Conservation (phyloP, 2,113 vertebrate genomes). For the Gila orcuttii region DNA sequence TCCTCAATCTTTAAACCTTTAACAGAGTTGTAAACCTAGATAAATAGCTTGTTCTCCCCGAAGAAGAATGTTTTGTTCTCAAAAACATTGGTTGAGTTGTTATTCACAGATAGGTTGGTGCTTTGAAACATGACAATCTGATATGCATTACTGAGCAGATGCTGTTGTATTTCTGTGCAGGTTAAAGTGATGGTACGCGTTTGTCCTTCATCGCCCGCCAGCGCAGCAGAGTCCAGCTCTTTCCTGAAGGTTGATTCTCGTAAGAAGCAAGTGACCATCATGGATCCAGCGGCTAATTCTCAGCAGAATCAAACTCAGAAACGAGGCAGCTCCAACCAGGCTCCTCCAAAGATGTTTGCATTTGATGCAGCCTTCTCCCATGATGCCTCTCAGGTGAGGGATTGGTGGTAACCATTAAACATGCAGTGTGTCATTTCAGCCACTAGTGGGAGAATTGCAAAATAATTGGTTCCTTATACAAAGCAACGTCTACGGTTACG, state of each 20-base stretch:
- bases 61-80: slow-evolving; percentile 13
- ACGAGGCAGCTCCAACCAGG: slow-evolving; percentile 83
- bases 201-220: slow-evolving; percentile 82
- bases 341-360: slow-evolving; percentile 96
- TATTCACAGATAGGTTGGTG: neutral
- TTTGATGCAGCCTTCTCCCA: slow-evolving; percentile 96
- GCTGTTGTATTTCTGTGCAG: slow-evolving; percentile 66
- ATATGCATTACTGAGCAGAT: neutral
- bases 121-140: neutral
- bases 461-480: neutral
- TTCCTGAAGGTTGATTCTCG: slow-evolving; percentile 95
- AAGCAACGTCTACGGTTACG: too few species aligned
- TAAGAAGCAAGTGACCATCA: slow-evolving; percentile 95
- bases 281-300: slow-evolving; percentile 85
- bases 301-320: slow-evolving; percentile 83
- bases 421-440: neutral
- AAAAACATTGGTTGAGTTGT: neutral
- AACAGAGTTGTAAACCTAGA: neutral
- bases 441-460: neutral
- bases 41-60: neutral
- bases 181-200: slow-evolving; percentile 98
- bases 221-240: slow-evolving; percentile 89
- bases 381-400: slow-evolving; percentile 91
- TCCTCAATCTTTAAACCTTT: neutral
- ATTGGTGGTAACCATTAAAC: neutral